Evolutionary conservation across 1,140 invertebrate genomes (phyloP).

Genomic region (Kradibia gibbosae): DNA sequence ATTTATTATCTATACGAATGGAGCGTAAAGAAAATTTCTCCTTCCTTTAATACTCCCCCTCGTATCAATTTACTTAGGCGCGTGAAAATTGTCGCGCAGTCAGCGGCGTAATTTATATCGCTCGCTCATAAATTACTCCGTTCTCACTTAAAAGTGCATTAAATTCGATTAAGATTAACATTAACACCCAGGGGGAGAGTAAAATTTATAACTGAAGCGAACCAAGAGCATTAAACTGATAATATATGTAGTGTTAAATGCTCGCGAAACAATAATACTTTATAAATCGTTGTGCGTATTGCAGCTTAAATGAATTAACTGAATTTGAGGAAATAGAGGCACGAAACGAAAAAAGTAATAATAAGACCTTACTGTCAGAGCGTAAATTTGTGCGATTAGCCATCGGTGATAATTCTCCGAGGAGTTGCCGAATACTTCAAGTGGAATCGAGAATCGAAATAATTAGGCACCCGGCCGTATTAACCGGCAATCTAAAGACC

Average conservation of each 20-base stretch:
- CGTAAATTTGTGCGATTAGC: neutral
- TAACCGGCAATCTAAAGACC: neutral
- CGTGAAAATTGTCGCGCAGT: neutral
- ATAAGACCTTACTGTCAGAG: too few relatives aligned
- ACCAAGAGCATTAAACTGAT: neutral
- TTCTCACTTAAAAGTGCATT: conserved; percentile 16
- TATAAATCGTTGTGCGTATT: neutral
- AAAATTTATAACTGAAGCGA: neutral
- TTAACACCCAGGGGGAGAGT: neutral
- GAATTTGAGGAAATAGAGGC: too few relatives aligned
- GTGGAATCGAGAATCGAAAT: neutral
- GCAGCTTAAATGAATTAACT: neutral
- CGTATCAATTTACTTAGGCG: neutral
- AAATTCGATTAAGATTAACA: conserved; percentile 18
- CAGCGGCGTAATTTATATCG: neutral
- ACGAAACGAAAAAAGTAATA: too few relatives aligned
- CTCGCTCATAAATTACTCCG: neutral
- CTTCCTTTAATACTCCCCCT: neutral
- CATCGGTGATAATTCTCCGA: neutral
- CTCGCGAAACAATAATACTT: conserved; percentile 16
- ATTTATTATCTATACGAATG: neutral
- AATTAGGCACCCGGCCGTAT: neutral
- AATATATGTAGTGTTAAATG: neutral
- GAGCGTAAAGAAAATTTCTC: neutral
- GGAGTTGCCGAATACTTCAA: neutral